These are phyloP conservation scores for Clarias batrachus DNA, from an alignment of 2,113 vertebrate species.

Conservation along the genomic window DNA sequence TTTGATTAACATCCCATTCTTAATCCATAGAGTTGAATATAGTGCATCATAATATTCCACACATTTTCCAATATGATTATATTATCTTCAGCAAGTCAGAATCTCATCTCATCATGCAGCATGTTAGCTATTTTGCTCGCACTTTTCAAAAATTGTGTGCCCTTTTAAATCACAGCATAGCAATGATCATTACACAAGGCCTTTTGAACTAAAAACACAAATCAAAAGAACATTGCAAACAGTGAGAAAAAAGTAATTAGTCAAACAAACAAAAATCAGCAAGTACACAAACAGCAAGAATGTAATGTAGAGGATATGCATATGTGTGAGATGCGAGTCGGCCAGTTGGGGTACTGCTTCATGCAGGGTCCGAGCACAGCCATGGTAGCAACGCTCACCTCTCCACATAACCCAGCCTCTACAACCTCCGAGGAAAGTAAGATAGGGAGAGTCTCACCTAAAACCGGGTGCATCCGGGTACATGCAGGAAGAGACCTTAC, in stretches of 20 bases:
- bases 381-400: conserved; percentile 68
- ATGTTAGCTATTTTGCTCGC: background rate
- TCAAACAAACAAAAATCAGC: background rate
- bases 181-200: background rate
- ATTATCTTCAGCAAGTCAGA: background rate
- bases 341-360: conserved; percentile 70
- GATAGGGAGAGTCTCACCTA: conserved; percentile 68
- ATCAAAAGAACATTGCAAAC: background rate
- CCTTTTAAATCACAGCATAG: background rate
- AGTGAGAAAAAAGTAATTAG: background rate
- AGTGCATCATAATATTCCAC: background rate
- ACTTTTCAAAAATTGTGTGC: background rate
- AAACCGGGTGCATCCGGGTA: conserved; percentile 72
- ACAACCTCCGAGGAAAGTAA: conserved; percentile 67
- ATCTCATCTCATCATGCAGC: background rate
- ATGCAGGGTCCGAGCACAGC: conserved; percentile 75
- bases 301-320: conserved; percentile 77
- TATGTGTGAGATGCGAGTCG: conserved; percentile 66
- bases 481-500: conserved; percentile 63
- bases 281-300: background rate
- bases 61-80: background rate
- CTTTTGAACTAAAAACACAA: background rate
- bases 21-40: too few species aligned
- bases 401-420: conserved; percentile 68
- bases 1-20: too few species aligned